phyloP scores from a whole-genome alignment of 1,140 invertebrate genomes.

The Pristionchus pacificus region DNA sequence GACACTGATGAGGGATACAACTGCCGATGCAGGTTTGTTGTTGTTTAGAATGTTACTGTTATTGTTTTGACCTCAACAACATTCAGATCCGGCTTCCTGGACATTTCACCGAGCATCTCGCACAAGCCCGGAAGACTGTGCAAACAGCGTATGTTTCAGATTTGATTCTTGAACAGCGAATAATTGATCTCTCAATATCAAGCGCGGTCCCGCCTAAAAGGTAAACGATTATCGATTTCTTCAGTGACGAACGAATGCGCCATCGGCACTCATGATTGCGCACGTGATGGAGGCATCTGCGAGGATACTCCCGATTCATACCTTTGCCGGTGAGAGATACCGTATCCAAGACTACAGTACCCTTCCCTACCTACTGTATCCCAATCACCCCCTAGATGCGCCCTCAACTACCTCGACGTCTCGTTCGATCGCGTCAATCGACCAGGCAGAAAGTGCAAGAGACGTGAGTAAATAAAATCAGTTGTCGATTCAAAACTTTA shows the following conservation, averaged over 20 bases:
- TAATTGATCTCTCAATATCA: conserved; percentile 12
- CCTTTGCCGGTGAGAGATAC: too few species aligned
- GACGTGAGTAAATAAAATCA: too few species aligned
- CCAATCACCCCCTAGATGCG: too few species aligned
- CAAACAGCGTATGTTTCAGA: conserved; percentile 42
- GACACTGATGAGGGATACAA: conserved; percentile 55
- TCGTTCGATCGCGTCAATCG: conserved; percentile 48
- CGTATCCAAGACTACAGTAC: conserved; percentile 21
- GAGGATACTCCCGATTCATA: conserved; percentile 52
- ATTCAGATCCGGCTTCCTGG: conserved; percentile 38
- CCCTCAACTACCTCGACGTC: conserved; percentile 53
- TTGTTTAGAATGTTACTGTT: background rate
- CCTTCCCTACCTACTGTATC: too few species aligned
- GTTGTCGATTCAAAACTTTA: conserved; percentile 2
- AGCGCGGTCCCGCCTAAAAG: conserved; percentile 12
- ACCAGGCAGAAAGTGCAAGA: conserved; percentile 56
- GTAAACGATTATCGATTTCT: too few species aligned
- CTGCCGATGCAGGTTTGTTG: conserved; percentile 46
- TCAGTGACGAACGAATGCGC: conserved; percentile 53
- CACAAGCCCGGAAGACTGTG: conserved; percentile 53
- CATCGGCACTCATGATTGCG: conserved; percentile 53
- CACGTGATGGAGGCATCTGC: conserved; percentile 53
- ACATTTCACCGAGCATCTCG: conserved; percentile 53
- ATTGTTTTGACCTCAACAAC: background rate
- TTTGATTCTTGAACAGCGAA: background rate